Evolutionary conservation across 2,888 invertebrate species (phyloP), one percentile per base, ranked within the genome.

Genomic region (Eucera pruinosa): DNA sequence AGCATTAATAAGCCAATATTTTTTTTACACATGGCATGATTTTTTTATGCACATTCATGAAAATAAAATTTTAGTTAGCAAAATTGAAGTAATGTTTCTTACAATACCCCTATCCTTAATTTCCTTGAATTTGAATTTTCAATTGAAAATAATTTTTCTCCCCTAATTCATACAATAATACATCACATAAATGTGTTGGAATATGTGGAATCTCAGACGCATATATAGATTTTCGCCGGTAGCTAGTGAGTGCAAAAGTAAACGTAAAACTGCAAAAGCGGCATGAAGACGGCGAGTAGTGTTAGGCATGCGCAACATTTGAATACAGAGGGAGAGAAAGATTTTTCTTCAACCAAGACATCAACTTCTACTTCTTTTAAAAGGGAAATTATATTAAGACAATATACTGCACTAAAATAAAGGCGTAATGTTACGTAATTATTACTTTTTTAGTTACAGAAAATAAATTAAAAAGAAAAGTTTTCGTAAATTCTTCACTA

Each of bases 191-290:
- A 75, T 45, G 33, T 52, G 64, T 78, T 33, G 48, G 57, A 73
- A 78, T 78, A 78, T 62, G 48, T 48, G 68, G 72, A 76, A 67
- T 80, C 55, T 67, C 66, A 36, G 61, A 45, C 57, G 67, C 48
- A 61, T 45, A 27, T 79, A 85, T 81, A 85, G 81, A 81, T 84
- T 82, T 87, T 80, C 62, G 74, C 52, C 60, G 64, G 74, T 69
- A 78, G 81, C 80, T 83, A 78, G 74, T 60, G 66, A 74, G 67
- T 70, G 66, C 55, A 84, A 82, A 79, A 79, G 58, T 79, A 81
- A 81, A 80, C 67, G 73, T 74, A 77, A 86, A 84, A 55, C 58
- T 74, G 68, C 66, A 76, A 85, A 87, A 78, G 76, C 70, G 65
- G 64, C 74, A 75, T 66, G 54, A 78, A 80, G 48, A 60, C 52